Conservation (phyloP, 2,113 vertebrate genomes). For the Hippocampus zosterae region DNA sequence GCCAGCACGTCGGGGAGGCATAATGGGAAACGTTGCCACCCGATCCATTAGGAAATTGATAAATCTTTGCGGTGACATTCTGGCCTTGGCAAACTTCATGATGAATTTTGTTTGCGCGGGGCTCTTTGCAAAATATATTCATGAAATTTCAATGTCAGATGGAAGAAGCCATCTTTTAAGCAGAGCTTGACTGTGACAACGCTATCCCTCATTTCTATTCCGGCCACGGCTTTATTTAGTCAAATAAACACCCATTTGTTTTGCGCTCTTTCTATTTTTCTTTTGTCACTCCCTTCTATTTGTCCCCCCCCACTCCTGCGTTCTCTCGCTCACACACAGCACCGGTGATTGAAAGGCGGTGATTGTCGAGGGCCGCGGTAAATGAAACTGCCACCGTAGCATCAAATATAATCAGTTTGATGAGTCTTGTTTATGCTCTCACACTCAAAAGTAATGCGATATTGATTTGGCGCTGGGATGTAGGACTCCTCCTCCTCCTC, state of each 20-base stretch:
- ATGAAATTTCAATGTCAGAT: conserved; percentile 79
- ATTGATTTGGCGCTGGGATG: conserved; percentile 72
- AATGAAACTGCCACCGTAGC: conserved; percentile 76
- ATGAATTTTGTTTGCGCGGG: conserved; percentile 70
- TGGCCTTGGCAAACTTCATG: conserved; percentile 67
- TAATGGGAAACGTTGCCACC: conserved; percentile 47
- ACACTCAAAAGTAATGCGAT: conserved; percentile 77
- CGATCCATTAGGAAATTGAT: conserved; percentile 67
- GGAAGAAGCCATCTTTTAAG: conserved; percentile 76
- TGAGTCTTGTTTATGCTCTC: conserved; percentile 75
- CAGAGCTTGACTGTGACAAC: conserved; percentile 69
- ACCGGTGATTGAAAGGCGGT: conserved; percentile 69
- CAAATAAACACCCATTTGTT: conserved; percentile 74
- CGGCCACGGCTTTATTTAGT: conserved; percentile 64
- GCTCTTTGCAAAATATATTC: conserved; percentile 74
- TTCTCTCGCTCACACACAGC: conserved; percentile 40
- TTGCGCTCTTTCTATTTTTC: conserved; percentile 41
- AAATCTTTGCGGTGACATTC: conserved; percentile 72
- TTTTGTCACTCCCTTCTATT: not conserved
- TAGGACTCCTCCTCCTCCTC: conserved; percentile 61
- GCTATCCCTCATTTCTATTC: conserved; percentile 69
- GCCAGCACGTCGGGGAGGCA: conserved; percentile 18
- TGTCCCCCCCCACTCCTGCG: not conserved
- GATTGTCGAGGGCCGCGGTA: conserved; percentile 51
- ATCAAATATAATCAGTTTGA: conserved; percentile 78